Percentiles rank a stretch among this genome's conserved stretches.
These are phyloP conservation scores for Aulostomus chinensis DNA, from an alignment of 2,797 vertebrate genomes.

Conservation along the genomic window DNA sequence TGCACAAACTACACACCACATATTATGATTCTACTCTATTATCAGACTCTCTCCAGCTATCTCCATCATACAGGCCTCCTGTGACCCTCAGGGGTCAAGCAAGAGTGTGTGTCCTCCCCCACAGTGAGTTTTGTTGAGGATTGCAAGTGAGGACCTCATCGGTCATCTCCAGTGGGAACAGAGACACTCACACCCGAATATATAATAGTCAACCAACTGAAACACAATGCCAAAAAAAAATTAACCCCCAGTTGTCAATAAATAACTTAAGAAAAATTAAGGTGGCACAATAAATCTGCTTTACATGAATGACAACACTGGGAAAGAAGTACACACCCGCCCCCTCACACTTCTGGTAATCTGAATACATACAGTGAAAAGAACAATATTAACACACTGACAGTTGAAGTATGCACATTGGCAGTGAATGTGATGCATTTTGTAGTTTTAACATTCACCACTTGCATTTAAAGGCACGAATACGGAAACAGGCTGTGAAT, in stretches of 20 bases:
- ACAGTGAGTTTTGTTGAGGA: slow-evolving; percentile 63
- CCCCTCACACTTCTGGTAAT: too few relatives aligned
- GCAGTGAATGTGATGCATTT: too few relatives aligned
- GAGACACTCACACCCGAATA: neutral
- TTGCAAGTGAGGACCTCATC: slow-evolving; percentile 32
- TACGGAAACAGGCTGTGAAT: too few relatives aligned
- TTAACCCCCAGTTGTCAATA: neutral
- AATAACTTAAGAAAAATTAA: neutral
- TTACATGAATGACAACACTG: too few relatives aligned
- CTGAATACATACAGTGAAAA: too few relatives aligned
- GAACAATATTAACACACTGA: too few relatives aligned
- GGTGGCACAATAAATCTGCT: neutral
- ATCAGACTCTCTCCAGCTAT: slow-evolving; percentile 61
- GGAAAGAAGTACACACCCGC: too few relatives aligned
- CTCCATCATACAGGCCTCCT: slow-evolving; percentile 72
- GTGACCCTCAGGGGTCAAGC: slow-evolving; percentile 68
- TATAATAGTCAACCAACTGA: neutral
- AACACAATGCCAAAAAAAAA: neutral
- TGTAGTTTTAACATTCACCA: too few relatives aligned
- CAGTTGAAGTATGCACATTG: too few relatives aligned
- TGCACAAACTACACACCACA: slow-evolving; percentile 26
- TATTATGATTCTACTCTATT: slow-evolving; percentile 55
- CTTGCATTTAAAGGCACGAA: too few relatives aligned
- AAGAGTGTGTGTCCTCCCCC: slow-evolving; percentile 35
- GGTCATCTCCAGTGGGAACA: slow-evolving; percentile 13